Base-by-base conservation (phyloP, 2,113 vertebrate genomes). In the Corythornis cristatus region DNA sequence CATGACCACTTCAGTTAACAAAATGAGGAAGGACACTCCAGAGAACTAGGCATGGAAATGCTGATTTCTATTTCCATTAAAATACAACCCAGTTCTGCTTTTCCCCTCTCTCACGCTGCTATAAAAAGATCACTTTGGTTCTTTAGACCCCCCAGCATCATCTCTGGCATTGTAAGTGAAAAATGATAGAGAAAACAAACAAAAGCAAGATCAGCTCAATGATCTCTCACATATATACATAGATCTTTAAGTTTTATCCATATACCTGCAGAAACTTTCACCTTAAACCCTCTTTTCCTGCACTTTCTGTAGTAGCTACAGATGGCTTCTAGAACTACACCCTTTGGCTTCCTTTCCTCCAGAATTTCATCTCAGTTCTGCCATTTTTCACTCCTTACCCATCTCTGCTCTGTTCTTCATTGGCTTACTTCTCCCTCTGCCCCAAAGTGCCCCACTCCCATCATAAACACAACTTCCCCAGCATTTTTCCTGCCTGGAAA, bases 21-120 rank as follows among this genome's bases (percentile, higher is more conserved):
- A 95, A 95, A 96, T 89, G 90, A 93, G 93, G 96, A 96, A 96
- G 90, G 72, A 87, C 87, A n/a, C 77, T 85, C 40, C 40, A 89
- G 64, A 20, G 64, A 96, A 82, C 75, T 7, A 80, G 18, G 67
- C 95, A 83, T 94, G 96, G 96, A 96, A 96, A 96, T 28, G 89
- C 70, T 93, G 90, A 96, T 86, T 90, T 86, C 72, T 91, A 83
- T 76, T 95, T 88, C 94, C 56, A 83, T 91, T 90, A 91, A 83
- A 77, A 89, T 28, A 66, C 6, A 89, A 83, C 67, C 3, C 29
- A 89, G 60, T 89, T 77, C 43, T 78, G 75, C 35, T 15, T 62
- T 90, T 77, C 70, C 15, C 43, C 67, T 37, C 37, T 70, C 43
- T 83, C 53, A 45, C 2, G 4, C 5, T 64, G 72, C 78, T 94